Conservation (phyloP, 2,113 vertebrate genomes). For the Galeopterus variegatus region DNA sequence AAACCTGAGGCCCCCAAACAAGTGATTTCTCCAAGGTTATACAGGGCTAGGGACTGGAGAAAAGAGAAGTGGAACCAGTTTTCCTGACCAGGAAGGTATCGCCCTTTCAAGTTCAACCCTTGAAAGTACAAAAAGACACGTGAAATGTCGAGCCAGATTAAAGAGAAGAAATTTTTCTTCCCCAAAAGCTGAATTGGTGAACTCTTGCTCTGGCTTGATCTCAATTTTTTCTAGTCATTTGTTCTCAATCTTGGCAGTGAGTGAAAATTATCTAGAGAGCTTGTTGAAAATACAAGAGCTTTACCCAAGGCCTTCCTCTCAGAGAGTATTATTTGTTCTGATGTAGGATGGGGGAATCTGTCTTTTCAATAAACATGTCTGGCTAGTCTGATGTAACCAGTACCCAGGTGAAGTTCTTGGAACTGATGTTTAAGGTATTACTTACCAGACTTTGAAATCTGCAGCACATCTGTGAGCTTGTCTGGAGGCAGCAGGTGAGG, state of each 20-base stretch:
- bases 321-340: neutral
- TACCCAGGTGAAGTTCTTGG: neutral
- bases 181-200: neutral
- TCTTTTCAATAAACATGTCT: neutral
- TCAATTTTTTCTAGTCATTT: neutral
- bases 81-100: neutral
- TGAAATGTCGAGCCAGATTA: neutral
- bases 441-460: neutral
- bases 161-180: neutral
- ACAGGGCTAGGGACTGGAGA: accelerated
- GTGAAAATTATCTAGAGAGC: neutral
- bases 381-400: neutral
- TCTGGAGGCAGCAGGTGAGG: neutral
- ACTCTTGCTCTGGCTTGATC: neutral
- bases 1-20: neutral
- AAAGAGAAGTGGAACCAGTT: accelerated
- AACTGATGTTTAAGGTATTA: neutral
- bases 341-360: accelerated
- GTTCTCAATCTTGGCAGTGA: neutral
- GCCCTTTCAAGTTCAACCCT: neutral
- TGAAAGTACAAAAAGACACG: neutral
- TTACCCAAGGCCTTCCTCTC: neutral
- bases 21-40: neutral
- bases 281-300: neutral
- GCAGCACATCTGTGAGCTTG: neutral